Percentiles rank a stretch among this genome's conserved stretches.
Conservation (phyloP, 2,113 vertebrate genomes). For the Calidris pygmaea region DNA sequence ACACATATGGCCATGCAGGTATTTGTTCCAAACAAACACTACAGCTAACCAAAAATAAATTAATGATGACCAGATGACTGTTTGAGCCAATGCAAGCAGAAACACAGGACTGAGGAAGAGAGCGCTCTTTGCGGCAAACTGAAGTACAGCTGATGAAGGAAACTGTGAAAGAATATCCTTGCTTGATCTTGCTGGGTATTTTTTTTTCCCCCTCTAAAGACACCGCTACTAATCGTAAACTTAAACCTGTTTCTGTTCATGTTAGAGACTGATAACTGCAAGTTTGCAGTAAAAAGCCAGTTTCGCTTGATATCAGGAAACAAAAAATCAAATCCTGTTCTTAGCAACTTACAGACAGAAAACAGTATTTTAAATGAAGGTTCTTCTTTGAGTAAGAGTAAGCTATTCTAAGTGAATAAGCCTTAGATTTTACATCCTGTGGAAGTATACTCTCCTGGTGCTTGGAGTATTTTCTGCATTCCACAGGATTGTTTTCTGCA, state of each 20-base stretch:
- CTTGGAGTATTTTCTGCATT: not conserved
- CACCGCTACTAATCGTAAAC: not conserved
- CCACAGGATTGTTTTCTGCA: accelerated
- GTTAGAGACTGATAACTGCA: not conserved
- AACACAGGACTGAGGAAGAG: not conserved
- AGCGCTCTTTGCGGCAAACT: not conserved
- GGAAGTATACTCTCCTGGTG: not conserved
- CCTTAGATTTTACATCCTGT: not conserved
- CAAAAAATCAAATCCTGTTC: not conserved
- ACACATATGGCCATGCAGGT: not conserved
- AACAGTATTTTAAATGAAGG: not conserved
- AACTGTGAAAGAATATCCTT: not conserved
- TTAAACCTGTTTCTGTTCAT: not conserved
- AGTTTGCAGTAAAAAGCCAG: not conserved
- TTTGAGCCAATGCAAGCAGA: not conserved
- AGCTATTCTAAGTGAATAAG: not conserved
- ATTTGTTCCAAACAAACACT: not conserved
- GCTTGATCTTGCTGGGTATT: no score
- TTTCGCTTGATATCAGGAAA: not conserved
- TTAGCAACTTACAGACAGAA: not conserved
- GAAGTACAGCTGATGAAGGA: not conserved
- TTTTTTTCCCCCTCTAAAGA: not conserved
- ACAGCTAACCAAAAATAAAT: not conserved
- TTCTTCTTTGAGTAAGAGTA: not conserved
- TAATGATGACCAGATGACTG: not conserved